Conservation (phyloP, 2,888 invertebrate species). For the Caenorhabditis sp. region DNA sequence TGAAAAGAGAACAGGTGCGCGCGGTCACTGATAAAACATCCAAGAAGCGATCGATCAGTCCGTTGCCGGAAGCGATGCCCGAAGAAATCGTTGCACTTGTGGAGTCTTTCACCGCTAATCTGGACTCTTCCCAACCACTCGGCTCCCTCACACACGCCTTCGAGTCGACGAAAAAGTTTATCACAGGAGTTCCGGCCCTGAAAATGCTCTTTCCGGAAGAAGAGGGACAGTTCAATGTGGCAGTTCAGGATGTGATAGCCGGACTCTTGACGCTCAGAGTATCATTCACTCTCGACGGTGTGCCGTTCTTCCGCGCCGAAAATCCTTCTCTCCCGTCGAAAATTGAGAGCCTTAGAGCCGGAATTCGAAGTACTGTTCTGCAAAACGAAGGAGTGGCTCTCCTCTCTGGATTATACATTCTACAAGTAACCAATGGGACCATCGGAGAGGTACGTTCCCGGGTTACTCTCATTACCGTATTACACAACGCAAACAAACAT, state of each 20-base stretch:
- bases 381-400: conserved; percentile 23
- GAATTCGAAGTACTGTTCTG: conserved; percentile 33
- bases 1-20: conserved; percentile 55
- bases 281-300: conserved; percentile 34
- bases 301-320: neutral
- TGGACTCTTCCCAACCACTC: neutral
- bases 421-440: conserved; percentile 1
- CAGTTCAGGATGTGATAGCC: neutral
- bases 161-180: neutral
- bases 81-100: neutral
- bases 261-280: conserved; percentile 40
- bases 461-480: neutral
- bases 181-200: neutral
- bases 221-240: neutral
- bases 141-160: neutral
- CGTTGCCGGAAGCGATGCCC: neutral
- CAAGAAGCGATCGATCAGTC: no score
- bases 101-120: neutral
- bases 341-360: neutral
- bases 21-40: neutral
- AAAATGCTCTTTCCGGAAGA: neutral
- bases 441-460: conserved; percentile 13
- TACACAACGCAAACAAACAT: neutral
- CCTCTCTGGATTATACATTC: conserved; percentile 20
- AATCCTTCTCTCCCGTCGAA: neutral